Base-by-base conservation (phyloP, 2,113 vertebrate species). In the Pipra filicauda region DNA sequence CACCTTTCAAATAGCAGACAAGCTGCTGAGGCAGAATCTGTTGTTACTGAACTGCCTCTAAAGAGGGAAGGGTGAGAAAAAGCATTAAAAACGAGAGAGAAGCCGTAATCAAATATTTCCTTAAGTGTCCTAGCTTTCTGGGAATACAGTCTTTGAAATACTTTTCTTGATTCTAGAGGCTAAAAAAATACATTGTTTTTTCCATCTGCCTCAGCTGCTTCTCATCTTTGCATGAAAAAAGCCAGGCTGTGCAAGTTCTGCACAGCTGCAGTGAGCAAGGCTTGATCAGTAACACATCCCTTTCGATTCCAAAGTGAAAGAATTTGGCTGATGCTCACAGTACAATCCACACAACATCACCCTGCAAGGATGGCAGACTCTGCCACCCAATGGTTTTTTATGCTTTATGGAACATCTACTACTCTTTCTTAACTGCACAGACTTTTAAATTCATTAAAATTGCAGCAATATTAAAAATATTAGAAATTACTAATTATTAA, bases 1-100 rank as follows among this genome's bases (percentile, higher is more conserved):
- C 82, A 79, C 66, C 69, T 93, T 92, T 89, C 85, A 90, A 91
- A 95, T 14, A 92, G 57, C 51, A 87, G 65, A 48, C 49, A 74
- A 85, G 66, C 67, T 65, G 85, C 70, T 65, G 85, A 89, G 77
- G 74, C 35, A 76, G 43, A 88, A 59, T 39, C 71, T 82, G n/a
- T 37, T 48, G 48, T 75, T 83, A 31, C 1, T 74, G 80, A 84
- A 11, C 35, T 54, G 71, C 28, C 27, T 62, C 31, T 75, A 18
- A 69, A 70, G 37, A 76, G 15, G 17, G 15, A 48, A 46, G 9
- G 6, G 33, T 39, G 43, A 15, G 30, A 5, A 73, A 67, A 23
- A 51, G 7, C 24, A 51, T 48, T 16, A 71, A 59, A 64, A 88
- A 28, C 15, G 31, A 41, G 55, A 90, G 9, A 55, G 11, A 92